Base-by-base conservation (phyloP, 2,888 invertebrate species). In the Habrosyne pyritoides region DNA sequence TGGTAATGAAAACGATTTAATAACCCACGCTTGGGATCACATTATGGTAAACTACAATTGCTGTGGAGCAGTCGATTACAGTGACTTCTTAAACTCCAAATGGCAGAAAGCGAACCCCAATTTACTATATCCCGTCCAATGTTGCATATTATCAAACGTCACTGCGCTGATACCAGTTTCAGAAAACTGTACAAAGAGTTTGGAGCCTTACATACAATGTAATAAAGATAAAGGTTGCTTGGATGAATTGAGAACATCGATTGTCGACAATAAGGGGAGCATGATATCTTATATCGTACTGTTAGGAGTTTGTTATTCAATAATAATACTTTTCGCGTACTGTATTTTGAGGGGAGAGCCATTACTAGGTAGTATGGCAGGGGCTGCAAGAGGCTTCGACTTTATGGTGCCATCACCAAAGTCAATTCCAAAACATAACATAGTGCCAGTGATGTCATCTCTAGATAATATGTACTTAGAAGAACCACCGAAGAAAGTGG, bases 21-120 rank as follows among this genome's bases (percentile, higher is more conserved):
- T 89, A 5, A 86, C 88, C 0, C 71, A 74, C 50, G 18, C 86
- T 1, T 89, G 84, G 86, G 70, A 91, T 33, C 78, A 87, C 53
- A 49, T 88, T 2, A 92, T 92, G 91, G 57, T 86, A 4, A 79
- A 82, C 5, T 80, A 86, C 47, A 74, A 89, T 58, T 93, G 92
- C 61, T 93, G 92, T 53, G 92, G 92, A 0, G 85, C 79, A 0
- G 67, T 77, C 0, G 70, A 69, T 22, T 87, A 79, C 53, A 72
- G 59, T 53, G 91, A 93, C 56, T 93, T 92, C 53, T 54, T 66
- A 0, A 58, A 73, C 3, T 82, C 89, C 0, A 63, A 76, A 14
- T 92, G 91, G 91, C 79, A 79, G 47, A 80, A 67, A 53, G 30
- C 53, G 0, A 82, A 86, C 56, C 55, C 67, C 2, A 71, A 77